phyloP scores from a whole-genome alignment of 2,888 invertebrate genomes.

The Eurytoma adleriae region DNA sequence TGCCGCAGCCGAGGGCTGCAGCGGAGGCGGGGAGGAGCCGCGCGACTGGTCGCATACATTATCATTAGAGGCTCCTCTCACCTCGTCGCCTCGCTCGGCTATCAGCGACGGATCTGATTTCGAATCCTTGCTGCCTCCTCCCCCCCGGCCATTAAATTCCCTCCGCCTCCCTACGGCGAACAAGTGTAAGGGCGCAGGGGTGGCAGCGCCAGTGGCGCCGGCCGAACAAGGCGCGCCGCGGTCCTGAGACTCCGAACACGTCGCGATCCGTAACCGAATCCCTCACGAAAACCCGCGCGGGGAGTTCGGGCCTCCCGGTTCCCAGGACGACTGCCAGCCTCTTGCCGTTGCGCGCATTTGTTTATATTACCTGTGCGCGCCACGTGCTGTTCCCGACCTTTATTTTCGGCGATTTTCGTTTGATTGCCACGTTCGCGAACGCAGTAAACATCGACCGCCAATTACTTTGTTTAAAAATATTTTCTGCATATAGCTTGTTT shows the following conservation, averaged over 20 bases:
- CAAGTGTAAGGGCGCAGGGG: conserved; percentile 70
- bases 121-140: conserved; percentile 7
- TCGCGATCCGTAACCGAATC: conserved; percentile 33
- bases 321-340: conserved; percentile 59
- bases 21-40: not conserved
- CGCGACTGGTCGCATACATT: conserved; percentile 25
- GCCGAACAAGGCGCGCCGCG: conserved; percentile 57
- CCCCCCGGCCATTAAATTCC: conserved; percentile 36
- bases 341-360: not conserved
- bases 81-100: not conserved
- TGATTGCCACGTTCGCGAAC: not conserved
- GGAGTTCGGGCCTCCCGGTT: conserved; percentile 48
- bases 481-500: too few species aligned
- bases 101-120: conserved; percentile 51
- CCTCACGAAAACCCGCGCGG: conserved; percentile 61
- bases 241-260: conserved; percentile 51
- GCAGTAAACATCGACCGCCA: too few species aligned
- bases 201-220: conserved; percentile 57
- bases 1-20: not conserved
- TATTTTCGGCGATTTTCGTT: not conserved
- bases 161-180: conserved; percentile 59
- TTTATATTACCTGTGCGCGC: not conserved
- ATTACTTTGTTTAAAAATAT: too few species aligned
- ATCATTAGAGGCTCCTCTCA: conserved; percentile 39
- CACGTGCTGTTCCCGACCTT: not conserved